Base-by-base conservation (phyloP, 1,140 invertebrate genomes). In the Musca vetustissima region DNA sequence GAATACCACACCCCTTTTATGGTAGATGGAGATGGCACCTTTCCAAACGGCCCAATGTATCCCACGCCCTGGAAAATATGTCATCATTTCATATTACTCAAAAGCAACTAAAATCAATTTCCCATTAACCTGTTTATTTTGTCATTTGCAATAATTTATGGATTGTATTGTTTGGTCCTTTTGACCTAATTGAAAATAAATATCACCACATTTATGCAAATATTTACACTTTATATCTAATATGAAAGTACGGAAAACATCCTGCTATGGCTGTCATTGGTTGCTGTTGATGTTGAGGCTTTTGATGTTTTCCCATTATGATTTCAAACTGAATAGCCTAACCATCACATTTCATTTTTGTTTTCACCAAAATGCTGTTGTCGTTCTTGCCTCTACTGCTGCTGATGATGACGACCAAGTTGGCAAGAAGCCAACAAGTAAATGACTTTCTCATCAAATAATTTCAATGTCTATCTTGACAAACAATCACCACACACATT, bases 391-490 rank as follows among this genome's bases (percentile, higher is more conserved):
- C 8, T 3, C 28, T 28, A 28, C 8, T 28, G 28, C 28, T 28
- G 28, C 1, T 43, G 36, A 25, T 25, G 24, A 36, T 43, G 57
- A 43, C 36, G 57, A 61, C 57, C 57, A 61, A 61, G 28, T 61
- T 61, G 57, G 57, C 57, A 61, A 43, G 28, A 61, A 61, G 57
- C 57, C 57, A 61, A 61, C 57, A 61, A 61, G 57, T 61, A 61
- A 61, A 61, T 61, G 57, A 61, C 57, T 61, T 61, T 61, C 57
- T 61, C 57, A 61, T 61, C 57, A 61, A 43, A 61, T 61, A 61
- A 61, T 61, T 61, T 61, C 57, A 61, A 61, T 61, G 32, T 61
- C 57, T 61, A 61, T 61, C 57, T 61, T 52, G 7, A 19, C 49
- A 52, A 19, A 21, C 49, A 52, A 19, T 52, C 49, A 22, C 17